Base-by-base conservation (phyloP, 2,113 vertebrate species). In the Nibea albiflora region DNA sequence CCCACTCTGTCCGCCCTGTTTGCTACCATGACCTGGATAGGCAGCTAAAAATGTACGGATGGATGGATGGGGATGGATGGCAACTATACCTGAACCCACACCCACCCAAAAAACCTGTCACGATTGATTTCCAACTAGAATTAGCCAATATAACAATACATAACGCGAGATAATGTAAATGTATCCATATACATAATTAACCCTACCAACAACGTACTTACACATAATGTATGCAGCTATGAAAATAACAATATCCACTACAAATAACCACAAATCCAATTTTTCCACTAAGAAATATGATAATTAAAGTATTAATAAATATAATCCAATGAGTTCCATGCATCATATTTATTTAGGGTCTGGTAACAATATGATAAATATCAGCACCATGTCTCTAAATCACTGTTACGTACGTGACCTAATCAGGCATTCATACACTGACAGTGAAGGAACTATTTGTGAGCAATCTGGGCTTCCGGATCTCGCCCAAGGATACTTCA, bases 11-110 rank as follows among this genome's bases (percentile, higher is more conserved):
- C 56, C 0, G 12, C 26, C 56, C 61, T 56, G 54, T 49, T 69
- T 69, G 50, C 15, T 19, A 76, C 9, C 17, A 3, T 42, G 47
- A 85, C 66, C 76, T 80, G 72, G 35, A 66, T 28, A 66, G 56
- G 42, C 58, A 60, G 83, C 72, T 75, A 76, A 46, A 75, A 71
- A 53, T 26, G 65, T 16, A 70, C 26, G 11, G 22, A 56, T 67
- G 42, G 12, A 53, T 20, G 4, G 8, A 63, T 49, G 12, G 31
- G 17, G 49, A 54, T 56, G 22, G 11, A 53, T 10, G 8, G 12
- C 3, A 2, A 50, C 9, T 58, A 52, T 11, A 74, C 28, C 3
- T 50, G 42, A n/a, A 68, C 28, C 49, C 22, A 63, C 17, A 68
- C 24, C 24, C n/a, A n/a, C n/a, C n/a, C n/a, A n/a, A n/a, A n/a